Base-by-base conservation (phyloP, 2,113 vertebrate genomes). In the Emydocephalus ijimae region DNA sequence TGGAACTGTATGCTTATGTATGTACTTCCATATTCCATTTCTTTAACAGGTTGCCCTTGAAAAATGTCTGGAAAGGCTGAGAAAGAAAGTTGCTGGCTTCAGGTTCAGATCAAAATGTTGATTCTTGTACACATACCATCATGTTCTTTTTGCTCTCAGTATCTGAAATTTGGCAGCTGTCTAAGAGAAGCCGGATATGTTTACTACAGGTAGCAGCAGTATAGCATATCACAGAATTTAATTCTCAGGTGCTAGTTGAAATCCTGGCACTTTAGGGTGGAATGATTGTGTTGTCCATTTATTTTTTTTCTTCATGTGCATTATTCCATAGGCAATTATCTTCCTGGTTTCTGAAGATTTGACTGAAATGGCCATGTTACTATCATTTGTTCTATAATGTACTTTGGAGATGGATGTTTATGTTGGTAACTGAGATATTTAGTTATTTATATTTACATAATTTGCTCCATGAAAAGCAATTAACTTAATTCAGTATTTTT, bases 401-500 rank as follows among this genome's bases (percentile, higher is more conserved):
- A 15, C 23, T 59, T 89, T 89, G 87, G 18, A 34, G 87, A 15
- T 9, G 45, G 45, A 3, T 89, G 57, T 29, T 59, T 24, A 89
- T 48, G 39, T 18, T 89, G 43, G 24, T 61, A 89, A 6, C 15
- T 23, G 34, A 0, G 23, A 93, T 91, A 94, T n/a, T 92, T 94
- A 55, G 24, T 56, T 29, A 59, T 23, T 45, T 57, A 5, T 86
- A 86, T n/a, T 39, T 34, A 55, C 15, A n/a, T 56, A 9, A 24
- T 39, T 89, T 39, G 21, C 26, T 39, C 89, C 90, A 91, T 88
- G 92, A 87, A 90, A 93, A 92, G 34, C 14, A 91, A 39, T 10
- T 9, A 74, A 95, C 94, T 9, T 89, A 90, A 93, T 93, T 95
- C 90, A 14, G 90, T 92, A 89, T 95, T 43, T 95, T 1, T 34